Base-by-base conservation (phyloP, 2,113 vertebrate genomes). In the Ciconia maguari region DNA sequence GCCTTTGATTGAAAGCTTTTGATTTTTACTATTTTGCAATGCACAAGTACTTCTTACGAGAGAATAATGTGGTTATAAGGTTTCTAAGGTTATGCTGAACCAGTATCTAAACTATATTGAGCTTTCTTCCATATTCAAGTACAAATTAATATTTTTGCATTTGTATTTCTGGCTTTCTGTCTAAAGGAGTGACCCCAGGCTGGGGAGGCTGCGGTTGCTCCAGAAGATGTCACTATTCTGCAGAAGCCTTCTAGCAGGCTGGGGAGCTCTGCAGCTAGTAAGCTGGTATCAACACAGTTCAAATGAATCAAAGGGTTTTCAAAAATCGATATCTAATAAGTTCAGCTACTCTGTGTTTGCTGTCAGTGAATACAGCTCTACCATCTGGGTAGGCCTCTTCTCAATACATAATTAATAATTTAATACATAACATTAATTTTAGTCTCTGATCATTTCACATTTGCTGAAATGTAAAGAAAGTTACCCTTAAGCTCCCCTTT, bases 221-320 rank as follows among this genome's bases (percentile, higher is more conserved):
- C 70, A 52, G 87, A 51, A 65, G 61, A 34, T 42, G 54, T 13
- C 58, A 29, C 25, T 77, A 1, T 26, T 27, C 16, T 30, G 58
- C 68, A 95, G 76, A 58, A 34, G 30, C 10, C 32, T 41, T 30
- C 24, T 46, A 51, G 29, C 19, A 76, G 61, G 61, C 48, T 32
- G 29, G n/a, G 51, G 11, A 64, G 22, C 24, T 34, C 46, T 11
- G 51, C 32, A 44, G 34, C 13, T 5, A 2, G 9, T 0, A 0
- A 72, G 13, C n/a, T 2, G 3, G 4, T 2, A 22, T 6, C 21
- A 72, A 3, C 2, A 0, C 8, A 25, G 24, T 1, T 14, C 12
- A 27, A 54, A 54, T 4, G 1, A 62, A 52, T 24, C 60, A 21
- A 36, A 78, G 8, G 17, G 15, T 24, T 38, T 26, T 20, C 22